Conservation (phyloP, 2,888 invertebrate genomes). For the Euplexia lucipara region DNA sequence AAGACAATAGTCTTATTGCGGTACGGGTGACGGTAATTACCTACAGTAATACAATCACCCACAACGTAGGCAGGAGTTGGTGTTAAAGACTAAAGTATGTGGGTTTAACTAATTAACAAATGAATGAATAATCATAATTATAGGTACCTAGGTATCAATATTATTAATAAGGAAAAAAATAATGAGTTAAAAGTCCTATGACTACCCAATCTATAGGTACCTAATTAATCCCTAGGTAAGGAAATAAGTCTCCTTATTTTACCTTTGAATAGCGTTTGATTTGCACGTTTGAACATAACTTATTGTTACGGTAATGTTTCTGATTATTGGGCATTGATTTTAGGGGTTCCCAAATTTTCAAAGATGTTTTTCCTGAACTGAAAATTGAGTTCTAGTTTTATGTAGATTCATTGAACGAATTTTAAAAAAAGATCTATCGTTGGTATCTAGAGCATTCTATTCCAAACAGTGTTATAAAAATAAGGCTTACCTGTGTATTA, state of each 20-base stretch:
- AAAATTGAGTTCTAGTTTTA: too few relatives aligned
- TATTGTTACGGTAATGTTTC: background rate
- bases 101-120: constrained; percentile 2
- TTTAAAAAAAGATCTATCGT: too few relatives aligned
- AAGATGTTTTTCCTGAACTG: too few relatives aligned
- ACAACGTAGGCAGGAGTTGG: background rate
- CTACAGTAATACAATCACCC: background rate
- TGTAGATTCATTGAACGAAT: too few relatives aligned
- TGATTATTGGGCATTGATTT: background rate
- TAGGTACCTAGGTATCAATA: background rate
- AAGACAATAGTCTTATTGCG: background rate
- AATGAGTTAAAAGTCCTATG: background rate
- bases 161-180: constrained; percentile 19
- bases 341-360: too few relatives aligned
- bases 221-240: background rate
- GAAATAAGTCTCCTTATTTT: background rate
- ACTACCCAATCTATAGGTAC: background rate
- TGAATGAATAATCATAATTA: constrained; percentile 15
- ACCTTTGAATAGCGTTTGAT: background rate
- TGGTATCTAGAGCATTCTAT: too few relatives aligned
- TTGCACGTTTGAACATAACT: background rate
- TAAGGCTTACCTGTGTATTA: too few relatives aligned
- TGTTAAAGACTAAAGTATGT: background rate
- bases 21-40: background rate
- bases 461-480: too few relatives aligned